Base-by-base conservation (phyloP, 92 coral and sea anemone genomes). In the Metridium senile region DNA sequence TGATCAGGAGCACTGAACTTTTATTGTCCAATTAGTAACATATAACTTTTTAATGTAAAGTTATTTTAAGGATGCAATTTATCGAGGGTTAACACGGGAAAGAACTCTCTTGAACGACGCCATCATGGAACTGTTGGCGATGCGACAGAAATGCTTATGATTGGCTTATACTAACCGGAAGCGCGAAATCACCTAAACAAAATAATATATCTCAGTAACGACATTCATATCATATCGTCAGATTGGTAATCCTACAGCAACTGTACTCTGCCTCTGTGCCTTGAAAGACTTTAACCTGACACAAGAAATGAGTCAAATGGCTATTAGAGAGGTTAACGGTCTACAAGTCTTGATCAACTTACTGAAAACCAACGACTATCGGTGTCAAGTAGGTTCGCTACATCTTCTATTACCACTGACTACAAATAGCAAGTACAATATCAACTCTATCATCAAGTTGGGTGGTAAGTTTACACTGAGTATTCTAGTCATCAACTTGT, bases 171-270 rank as follows among this genome's bases (percentile, higher is more conserved):
- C n/a, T n/a, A n/a, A n/a, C n/a, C n/a, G n/a, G 1, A 30, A 23
- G 1, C n/a, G 0, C 19, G 21, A 18, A 11, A 56, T 13, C 49
- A 39, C 6, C 49, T 13, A 39, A 39, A 39, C 8, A 6, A 4
- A 4, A 39, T 4, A 39, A 4, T 13, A 39, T 39, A 4, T 39
- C 8, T 4, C 6, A 39, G 49, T 39, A 13, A 39, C 6, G 8
- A 39, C 6, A 39, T 4, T 39, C 6, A 4, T 39, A 4, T 13
- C 49, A 4, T 39, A 4, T 39, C 13, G 49, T 25, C 77, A 94
- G 98, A 84, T 89, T 67, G 98, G 98, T 25, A 91, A 94, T 79
- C 98, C 88, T 20, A 87, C 93, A 4, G 98, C 98, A 34, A 89
- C 98, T 2, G 90, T 94, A 9, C 90, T 94, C 31, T 89, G 97